These are phyloP conservation scores for Zoanthus sociatus DNA, from an alignment of 92 coral and sea anemone genomes.

Conservation along the genomic window DNA sequence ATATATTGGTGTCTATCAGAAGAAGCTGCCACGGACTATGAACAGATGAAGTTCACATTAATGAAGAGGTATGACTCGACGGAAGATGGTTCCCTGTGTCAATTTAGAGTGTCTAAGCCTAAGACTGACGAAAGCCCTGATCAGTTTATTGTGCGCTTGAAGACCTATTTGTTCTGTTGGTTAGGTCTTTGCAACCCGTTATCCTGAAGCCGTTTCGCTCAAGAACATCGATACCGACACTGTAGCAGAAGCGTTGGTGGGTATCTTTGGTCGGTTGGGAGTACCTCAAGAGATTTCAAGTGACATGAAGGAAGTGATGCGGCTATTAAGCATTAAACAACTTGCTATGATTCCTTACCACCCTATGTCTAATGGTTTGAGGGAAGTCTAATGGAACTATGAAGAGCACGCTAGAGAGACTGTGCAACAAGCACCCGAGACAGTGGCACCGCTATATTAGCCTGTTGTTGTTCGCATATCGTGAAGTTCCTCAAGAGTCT, in stretches of 20 bases:
- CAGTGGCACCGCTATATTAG: no score
- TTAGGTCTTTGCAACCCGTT: conserved; percentile 35
- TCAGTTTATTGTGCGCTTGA: not conserved
- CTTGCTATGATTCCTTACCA: no score
- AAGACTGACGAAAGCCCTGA: not conserved
- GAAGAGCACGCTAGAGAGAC: no score
- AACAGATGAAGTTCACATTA: not conserved
- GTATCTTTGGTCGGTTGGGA: conserved; percentile 29
- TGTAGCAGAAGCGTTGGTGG: conserved; percentile 53
- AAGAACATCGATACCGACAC: not conserved
- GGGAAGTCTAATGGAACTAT: no score
- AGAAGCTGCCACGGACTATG: not conserved
- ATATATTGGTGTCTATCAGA: not conserved
- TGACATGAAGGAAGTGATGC: no score
- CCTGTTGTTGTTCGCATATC: no score
- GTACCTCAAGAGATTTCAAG: not conserved
- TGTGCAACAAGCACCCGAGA: no score
- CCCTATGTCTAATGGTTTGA: no score
- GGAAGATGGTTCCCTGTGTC: not conserved
- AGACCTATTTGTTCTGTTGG: not conserved
- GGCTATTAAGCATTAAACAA: no score
- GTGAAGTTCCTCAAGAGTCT: no score
- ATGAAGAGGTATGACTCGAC: not conserved
- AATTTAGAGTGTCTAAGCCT: not conserved
- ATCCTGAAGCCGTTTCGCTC: conserved; percentile 55